Base-by-base conservation (phyloP, 2,888 invertebrate species). In the Augochlorella aurata region DNA sequence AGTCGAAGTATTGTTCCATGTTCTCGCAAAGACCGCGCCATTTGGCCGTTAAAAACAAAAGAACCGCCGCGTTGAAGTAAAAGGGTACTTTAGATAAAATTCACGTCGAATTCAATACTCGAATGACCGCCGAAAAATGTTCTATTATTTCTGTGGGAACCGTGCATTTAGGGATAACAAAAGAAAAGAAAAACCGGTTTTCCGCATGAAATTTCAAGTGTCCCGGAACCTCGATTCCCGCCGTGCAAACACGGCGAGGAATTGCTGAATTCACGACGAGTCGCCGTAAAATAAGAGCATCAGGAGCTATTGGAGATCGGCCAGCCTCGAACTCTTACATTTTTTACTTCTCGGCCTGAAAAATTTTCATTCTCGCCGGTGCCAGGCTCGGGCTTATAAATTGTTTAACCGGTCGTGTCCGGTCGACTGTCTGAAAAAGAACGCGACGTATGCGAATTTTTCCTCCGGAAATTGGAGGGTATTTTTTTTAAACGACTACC, bases 231-330 rank as follows among this genome's bases (percentile, higher is more conserved):
- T 14, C 54, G 54, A 54, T 54, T 54, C 54, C 21, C 54, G 14
- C 54, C 21, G 54, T 24, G 54, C 21, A 54, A 54, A 54, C 54
- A 54, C 7, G 54, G 21, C 54, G 1, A 12, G 21, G 54, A 21
- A 54, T 21, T 24, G 54, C 54, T 14, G 54, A 54, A 24, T 54
- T 54, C 54, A 21, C 21, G 12, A 10, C 12, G 54, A 21, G 54
- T 21, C 77, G 52, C 44, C 50, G 78, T 79, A 71, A 79, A 85
- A 83, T 79, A 85, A 85, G 65, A 86, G 76, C 79, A 81, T 29
- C 45, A 38, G 24, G 44, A 21, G 14, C 16, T 21, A 44, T 58
- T 82, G 72, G 72, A 82, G 71, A 45, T 38, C 52, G 38, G 50
- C 54, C 66, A 74, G 58, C 9, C 7, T 45, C 54, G 21, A 14